phyloP scores from a whole-genome alignment of 1,140 invertebrate species.

The Goniozus legneri region DNA sequence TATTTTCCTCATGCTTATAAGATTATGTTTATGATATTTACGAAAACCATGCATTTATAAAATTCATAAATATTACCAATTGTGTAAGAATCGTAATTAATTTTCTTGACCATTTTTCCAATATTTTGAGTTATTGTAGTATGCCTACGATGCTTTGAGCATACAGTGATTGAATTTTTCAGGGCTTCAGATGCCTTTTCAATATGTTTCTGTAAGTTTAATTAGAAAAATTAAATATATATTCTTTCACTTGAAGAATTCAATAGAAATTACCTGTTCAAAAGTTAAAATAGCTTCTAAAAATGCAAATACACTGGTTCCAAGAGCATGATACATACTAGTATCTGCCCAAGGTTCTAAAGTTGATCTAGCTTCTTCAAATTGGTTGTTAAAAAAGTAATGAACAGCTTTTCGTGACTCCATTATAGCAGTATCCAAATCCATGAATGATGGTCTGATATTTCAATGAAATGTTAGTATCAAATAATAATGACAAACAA shows the following conservation, averaged over 20 bases:
- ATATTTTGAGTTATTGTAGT: constrained; percentile 73
- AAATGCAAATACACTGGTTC: constrained; percentile 83
- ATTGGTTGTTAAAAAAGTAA: constrained; percentile 87
- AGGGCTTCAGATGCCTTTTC: constrained; percentile 68
- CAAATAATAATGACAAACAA: neutral
- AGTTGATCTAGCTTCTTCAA: constrained; percentile 71
- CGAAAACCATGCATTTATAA: neutral
- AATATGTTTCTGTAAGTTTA: constrained; percentile 62
- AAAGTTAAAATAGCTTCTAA: constrained; percentile 92
- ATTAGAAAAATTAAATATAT: neutral
- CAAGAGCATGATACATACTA: constrained; percentile 92
- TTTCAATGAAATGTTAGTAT: neutral
- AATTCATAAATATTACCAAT: constrained; percentile 55
- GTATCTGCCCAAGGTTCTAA: constrained; percentile 74
- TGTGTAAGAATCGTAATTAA: constrained; percentile 75
- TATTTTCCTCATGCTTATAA: neutral
- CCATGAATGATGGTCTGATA: constrained; percentile 53
- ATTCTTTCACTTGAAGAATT: neutral
- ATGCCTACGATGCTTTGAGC: constrained; percentile 69
- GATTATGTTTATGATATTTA: neutral
- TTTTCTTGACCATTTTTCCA: constrained; percentile 75
- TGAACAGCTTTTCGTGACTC: constrained; percentile 71
- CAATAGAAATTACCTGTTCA: constrained; percentile 62
- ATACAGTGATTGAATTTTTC: constrained; percentile 74
- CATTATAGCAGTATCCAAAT: constrained; percentile 62